These are phyloP conservation scores for Tachysurus fulvidraco DNA, from an alignment of 2,113 vertebrate genomes.

Conservation along the genomic window DNA sequence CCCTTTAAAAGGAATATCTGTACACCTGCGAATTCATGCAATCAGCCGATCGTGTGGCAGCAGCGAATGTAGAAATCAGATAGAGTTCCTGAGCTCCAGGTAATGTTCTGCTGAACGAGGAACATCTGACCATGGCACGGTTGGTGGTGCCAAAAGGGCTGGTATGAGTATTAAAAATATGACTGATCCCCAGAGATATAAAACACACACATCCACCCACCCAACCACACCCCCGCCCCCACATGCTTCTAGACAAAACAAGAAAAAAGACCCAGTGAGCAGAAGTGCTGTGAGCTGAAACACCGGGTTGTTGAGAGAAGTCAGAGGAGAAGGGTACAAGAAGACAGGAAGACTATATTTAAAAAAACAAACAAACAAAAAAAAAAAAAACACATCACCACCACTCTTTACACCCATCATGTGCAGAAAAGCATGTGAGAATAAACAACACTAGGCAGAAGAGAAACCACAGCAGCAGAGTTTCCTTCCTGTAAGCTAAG, in stretches of 20 bases:
- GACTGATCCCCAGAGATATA: neutral
- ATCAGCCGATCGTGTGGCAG: neutral
- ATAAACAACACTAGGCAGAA: neutral
- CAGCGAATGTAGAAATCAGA: neutral
- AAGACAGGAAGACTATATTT: neutral
- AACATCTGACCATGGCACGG: neutral
- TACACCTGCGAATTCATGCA: neutral
- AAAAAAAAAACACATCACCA: too few relatives aligned
- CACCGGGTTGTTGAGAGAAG: neutral
- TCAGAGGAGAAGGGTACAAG: neutral
- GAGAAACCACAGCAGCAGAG: neutral
- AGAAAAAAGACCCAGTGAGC: too few relatives aligned
- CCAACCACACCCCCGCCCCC: too few relatives aligned
- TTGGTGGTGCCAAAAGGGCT: neutral
- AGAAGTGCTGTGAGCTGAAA: neutral
- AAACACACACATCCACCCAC: neutral
- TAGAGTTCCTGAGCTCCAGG: neutral
- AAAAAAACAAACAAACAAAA: too few relatives aligned
- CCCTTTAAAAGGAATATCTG: neutral
- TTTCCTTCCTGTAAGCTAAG: neutral
- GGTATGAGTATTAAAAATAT: neutral
- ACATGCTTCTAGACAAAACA: neutral
- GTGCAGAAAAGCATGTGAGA: neutral
- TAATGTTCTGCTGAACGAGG: neutral
- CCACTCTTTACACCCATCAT: neutral